Percentiles rank a stretch among this genome's conserved stretches.
phyloP scores from a whole-genome alignment of 2,888 invertebrate genomes.

The Caenorhabditis auriculariae region DNA sequence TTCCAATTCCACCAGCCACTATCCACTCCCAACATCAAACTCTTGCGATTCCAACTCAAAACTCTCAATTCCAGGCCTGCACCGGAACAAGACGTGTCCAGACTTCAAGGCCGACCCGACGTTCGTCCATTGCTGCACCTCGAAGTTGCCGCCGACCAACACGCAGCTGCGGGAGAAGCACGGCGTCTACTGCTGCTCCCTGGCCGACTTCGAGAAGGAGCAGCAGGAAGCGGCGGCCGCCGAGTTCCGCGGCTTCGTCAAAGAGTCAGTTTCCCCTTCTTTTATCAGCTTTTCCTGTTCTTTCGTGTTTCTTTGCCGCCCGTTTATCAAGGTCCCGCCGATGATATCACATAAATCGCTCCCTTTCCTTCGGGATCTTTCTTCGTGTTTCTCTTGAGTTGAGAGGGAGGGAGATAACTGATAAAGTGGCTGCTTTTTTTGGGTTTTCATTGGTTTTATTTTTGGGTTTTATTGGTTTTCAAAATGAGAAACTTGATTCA shows the following conservation, averaged over 20 bases:
- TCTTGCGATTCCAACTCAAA: neutral
- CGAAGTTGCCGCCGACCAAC: conserved; percentile 36
- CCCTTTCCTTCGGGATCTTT: no score
- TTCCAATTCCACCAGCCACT: no score
- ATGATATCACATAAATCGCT: no score
- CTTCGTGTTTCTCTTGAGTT: no score
- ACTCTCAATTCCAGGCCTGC: conserved; percentile 9
- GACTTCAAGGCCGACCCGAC: conserved; percentile 40
- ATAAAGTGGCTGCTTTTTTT: no score
- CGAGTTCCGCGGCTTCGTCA: conserved; percentile 33
- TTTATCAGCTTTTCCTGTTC: no score
- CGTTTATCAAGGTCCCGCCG: no score
- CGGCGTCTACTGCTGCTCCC: conserved; percentile 37
- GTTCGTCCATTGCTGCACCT: conserved; percentile 32
- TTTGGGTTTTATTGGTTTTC: no score
- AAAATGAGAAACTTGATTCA: no score
- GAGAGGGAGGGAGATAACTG: no score
- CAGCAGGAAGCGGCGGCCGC: conserved; percentile 36
- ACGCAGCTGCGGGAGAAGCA: conserved; percentile 20
- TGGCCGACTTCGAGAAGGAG: conserved; percentile 31
- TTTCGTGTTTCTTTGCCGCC: no score
- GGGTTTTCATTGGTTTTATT: no score
- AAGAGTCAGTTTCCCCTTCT: conserved; percentile 28
- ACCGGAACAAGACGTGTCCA: conserved; percentile 39
- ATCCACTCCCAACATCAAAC: neutral